phyloP scores from a whole-genome alignment of 2,113 vertebrate species.

The Opisthocomus hoazin region DNA sequence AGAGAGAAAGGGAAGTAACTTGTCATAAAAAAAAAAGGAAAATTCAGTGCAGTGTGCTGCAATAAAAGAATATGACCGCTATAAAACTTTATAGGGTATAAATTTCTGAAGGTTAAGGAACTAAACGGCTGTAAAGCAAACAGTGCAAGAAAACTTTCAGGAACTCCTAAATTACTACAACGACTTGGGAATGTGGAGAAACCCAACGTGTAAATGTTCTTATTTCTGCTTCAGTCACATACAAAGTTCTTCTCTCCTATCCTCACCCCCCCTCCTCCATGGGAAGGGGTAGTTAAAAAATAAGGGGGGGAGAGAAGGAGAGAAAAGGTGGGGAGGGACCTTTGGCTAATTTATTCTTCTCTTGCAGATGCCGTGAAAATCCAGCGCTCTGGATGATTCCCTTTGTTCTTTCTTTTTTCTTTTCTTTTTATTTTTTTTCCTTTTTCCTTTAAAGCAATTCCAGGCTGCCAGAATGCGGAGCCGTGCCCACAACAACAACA shows the following conservation, averaged over 20 bases:
- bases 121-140: slow-evolving; percentile 98
- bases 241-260: not conserved
- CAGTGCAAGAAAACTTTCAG: slow-evolving; percentile 81
- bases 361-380: slow-evolving; percentile 65
- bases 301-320: not conserved
- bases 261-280: accelerated
- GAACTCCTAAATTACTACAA: slow-evolving; percentile 70
- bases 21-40: slow-evolving; percentile 82
- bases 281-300: not conserved
- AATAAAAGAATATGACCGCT: slow-evolving; percentile 99
- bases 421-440: slow-evolving; percentile 44
- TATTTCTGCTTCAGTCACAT: not conserved
- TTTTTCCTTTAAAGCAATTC: slow-evolving; percentile 36
- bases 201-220: slow-evolving; percentile 2
- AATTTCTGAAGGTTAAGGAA: slow-evolving; percentile 99
- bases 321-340: not conserved
- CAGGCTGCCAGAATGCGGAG: slow-evolving; percentile 63
- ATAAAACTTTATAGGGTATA: slow-evolving; percentile 99
- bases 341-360: slow-evolving; percentile 44
- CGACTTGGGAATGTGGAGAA: slow-evolving; percentile 42
- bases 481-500: slow-evolving; percentile 54
- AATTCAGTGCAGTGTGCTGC: slow-evolving; percentile 84
- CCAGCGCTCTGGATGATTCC: slow-evolving; percentile 54
- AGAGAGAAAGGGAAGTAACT: slow-evolving; percentile 73
- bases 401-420: slow-evolving; percentile 80